phyloP scores from a whole-genome alignment of 2,113 vertebrate genomes.

The Myotis davidii region DNA sequence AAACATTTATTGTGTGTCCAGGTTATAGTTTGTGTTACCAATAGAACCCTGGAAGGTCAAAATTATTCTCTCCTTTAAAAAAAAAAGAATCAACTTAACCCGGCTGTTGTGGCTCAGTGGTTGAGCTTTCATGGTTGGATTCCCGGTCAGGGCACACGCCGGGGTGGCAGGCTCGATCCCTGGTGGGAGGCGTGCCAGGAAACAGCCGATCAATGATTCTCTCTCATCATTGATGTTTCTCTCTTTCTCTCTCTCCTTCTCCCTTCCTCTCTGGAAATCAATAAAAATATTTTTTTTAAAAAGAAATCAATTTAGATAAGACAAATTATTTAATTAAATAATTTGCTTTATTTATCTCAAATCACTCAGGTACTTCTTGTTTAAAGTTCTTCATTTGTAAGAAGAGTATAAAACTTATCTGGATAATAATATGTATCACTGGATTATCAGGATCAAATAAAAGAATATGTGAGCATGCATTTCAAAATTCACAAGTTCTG shows the following conservation, averaged over 20 bases:
- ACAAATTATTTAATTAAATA: too few relatives aligned
- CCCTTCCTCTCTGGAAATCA: too few relatives aligned
- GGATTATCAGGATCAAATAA: not conserved
- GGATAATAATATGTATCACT: not conserved
- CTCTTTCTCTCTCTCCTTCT: too few relatives aligned
- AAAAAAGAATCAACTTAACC: not conserved
- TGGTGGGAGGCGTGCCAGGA: too few relatives aligned
- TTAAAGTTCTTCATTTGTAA: constrained; percentile 10
- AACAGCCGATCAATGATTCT: too few relatives aligned
- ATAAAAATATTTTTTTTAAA: too few relatives aligned
- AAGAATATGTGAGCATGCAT: not conserved
- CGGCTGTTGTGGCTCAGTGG: too few relatives aligned
- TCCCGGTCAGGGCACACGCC: too few relatives aligned
- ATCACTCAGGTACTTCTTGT: not conserved
- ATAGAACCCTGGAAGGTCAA: not conserved
- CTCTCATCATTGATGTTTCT: too few relatives aligned
- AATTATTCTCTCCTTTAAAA: not conserved
- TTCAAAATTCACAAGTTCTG: not conserved
- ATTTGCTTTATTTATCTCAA: not conserved
- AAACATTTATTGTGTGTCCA: not conserved
- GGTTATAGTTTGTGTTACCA: not conserved
- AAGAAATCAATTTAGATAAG: not conserved
- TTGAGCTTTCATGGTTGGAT: too few relatives aligned
- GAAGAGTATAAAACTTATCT: not conserved
- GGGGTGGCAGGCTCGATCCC: too few relatives aligned